Evolutionary conservation across 2,113 vertebrate species (phyloP), one percentile per base, ranked within the genome.

Genomic region (Chrysochloris asiatica): DNA sequence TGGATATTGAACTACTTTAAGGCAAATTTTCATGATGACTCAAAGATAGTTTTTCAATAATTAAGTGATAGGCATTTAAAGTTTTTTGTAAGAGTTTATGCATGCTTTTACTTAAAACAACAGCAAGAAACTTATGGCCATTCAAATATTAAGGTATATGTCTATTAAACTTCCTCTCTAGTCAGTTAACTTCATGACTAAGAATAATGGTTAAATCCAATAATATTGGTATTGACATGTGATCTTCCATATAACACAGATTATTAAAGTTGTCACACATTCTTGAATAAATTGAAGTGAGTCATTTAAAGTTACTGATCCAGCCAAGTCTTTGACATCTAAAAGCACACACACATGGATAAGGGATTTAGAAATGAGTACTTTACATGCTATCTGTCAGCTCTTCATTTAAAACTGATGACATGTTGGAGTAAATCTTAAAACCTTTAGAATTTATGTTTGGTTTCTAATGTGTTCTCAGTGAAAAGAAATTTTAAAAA

Each of bases 291-390:
- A 48, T 11, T 56, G 50, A 83, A 86, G 61, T 43, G 24, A 83
- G 6, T 81, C 30, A 54, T 30, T 54, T 30, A 67, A 84, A 88
- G 36, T 61, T 38, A 91, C 0, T 50, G 61, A 80, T 10, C 86
- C 28, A 41, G 45, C 50, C 43, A 63, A 67, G 48, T 61, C 43
- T 86, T 48, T 67, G 65, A 77, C 8, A 56, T 78, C 10, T 19
- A 52, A 93, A 93, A 59, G 30, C 47, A 93, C 43, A 47, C 17
- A 65, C n/a, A n/a, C n/a, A n/a, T n/a, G n/a, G n/a, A n/a, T n/a
- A 36, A 80, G 72, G 75, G 88, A 83, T 54, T 52, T n/a, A 93
- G 33, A 86, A 84, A 82, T 17, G 79, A 30, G 5, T 65, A 73
- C 19, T 61, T 67, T 26, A 69, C 36, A 17, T 83, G 54, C 52